A percentile compares a stretch with the other conserved stretches of the same genome.
Evolutionary conservation across 2,113 vertebrate genomes (phyloP).

Genomic region (Chelonoidis abingdonii): DNA sequence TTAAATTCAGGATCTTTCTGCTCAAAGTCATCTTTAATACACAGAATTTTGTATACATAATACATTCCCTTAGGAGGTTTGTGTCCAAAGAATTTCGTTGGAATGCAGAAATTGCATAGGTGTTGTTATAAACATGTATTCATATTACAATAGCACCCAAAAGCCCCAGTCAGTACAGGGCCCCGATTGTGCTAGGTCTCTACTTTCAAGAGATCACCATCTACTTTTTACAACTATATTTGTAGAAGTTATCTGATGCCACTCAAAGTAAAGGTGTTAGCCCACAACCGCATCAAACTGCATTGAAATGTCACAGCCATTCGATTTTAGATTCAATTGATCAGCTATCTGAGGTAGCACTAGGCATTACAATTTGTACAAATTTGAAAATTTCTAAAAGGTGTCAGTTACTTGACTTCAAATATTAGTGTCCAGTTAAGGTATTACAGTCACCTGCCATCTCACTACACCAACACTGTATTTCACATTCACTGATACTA

Average conservation of each 20-base stretch:
- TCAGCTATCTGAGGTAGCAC: too few species aligned
- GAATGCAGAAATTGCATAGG: not conserved
- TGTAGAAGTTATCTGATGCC: too few species aligned
- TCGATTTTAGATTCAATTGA: too few species aligned
- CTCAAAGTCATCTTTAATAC: not conserved
- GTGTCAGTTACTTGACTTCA: accelerated
- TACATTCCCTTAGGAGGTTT: not conserved
- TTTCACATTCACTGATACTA: not conserved
- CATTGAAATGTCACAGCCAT: too few species aligned
- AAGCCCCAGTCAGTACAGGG: not conserved
- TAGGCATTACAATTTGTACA: not conserved
- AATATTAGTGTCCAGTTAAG: not conserved
- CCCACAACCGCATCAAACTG: too few species aligned
- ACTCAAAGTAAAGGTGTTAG: too few species aligned
- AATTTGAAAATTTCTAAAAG: not conserved
- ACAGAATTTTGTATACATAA: not conserved
- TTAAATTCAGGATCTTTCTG: not conserved
- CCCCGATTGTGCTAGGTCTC: accelerated
- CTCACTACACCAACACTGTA: too few species aligned
- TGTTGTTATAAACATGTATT: not conserved
- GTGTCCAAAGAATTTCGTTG: not conserved
- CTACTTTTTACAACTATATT: not conserved
- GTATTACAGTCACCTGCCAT: not conserved
- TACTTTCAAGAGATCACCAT: accelerated
- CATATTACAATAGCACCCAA: not conserved